These are phyloP conservation scores for Astropecten irregularis DNA, from an alignment of 53 echinoderm and acorn worm species.

Conservation along the genomic window DNA sequence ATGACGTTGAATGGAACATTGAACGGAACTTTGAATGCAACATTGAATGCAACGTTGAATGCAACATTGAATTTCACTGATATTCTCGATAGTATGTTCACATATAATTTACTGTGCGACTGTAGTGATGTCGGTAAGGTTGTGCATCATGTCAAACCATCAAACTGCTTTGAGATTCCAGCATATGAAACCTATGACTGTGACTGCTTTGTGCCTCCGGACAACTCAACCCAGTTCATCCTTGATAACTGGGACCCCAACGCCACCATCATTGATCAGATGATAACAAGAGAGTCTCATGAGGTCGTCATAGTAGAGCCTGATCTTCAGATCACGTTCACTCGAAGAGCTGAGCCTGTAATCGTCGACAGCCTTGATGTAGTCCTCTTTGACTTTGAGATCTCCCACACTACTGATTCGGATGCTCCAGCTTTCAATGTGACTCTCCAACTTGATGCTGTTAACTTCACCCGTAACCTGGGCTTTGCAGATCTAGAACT, in stretches of 20 bases:
- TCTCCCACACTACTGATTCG: slow-evolving; percentile 62
- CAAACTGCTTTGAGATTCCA: slow-evolving; percentile 27
- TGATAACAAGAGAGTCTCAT: slow-evolving; percentile 47
- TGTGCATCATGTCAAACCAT: slow-evolving; percentile 21
- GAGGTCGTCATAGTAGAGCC: slow-evolving; percentile 68
- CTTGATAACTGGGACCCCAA: slow-evolving; percentile 79
- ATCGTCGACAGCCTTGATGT: slow-evolving; percentile 73
- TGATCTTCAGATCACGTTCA: slow-evolving; percentile 67
- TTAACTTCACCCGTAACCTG: slow-evolving; percentile 67
- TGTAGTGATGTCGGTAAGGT: slow-evolving; percentile 51
- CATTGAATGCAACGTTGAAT: not conserved
- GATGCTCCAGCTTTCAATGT: slow-evolving; percentile 74
- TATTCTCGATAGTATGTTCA: not conserved
- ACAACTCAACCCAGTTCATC: slow-evolving; percentile 71
- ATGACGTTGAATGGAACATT: no score
- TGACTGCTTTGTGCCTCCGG: slow-evolving; percentile 74
- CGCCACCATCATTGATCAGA: slow-evolving; percentile 68
- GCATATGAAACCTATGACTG: slow-evolving; percentile 65
- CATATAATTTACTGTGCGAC: slow-evolving; percentile 60
- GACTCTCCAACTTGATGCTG: slow-evolving; percentile 63
- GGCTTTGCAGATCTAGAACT: slow-evolving; percentile 37
- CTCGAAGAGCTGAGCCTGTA: slow-evolving; percentile 58
- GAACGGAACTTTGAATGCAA: not conserved
- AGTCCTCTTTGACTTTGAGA: slow-evolving; percentile 64
- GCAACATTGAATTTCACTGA: slow-evolving; percentile 1